These are phyloP conservation scores for Drosophila phalerata DNA, from an alignment of 2,888 invertebrate genomes.

Conservation along the genomic window DNA sequence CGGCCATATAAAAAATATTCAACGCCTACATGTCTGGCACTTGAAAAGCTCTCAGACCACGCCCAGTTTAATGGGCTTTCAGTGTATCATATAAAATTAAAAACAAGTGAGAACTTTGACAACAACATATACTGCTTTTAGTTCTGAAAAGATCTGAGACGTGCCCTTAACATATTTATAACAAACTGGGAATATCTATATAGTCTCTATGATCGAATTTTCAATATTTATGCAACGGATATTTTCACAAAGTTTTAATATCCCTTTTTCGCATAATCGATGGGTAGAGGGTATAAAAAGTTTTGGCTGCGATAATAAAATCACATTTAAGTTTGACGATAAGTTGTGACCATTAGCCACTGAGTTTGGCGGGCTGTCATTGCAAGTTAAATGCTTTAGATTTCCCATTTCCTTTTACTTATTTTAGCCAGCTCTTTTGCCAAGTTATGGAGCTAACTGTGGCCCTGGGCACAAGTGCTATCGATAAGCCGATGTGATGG, in stretches of 20 bases:
- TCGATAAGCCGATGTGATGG: slow-evolving; percentile 61
- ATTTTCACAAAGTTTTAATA: slow-evolving; percentile 10
- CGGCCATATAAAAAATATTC: slow-evolving; percentile 36
- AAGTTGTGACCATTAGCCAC: slow-evolving; percentile 76
- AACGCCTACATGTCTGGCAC: slow-evolving; percentile 52
- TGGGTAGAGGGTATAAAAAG: slow-evolving; percentile 43
- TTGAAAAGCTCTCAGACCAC: slow-evolving; percentile 52
- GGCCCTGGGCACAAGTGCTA: slow-evolving; percentile 53
- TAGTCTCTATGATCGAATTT: background rate
- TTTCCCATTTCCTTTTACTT: slow-evolving; percentile 47
- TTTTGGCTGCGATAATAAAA: slow-evolving; percentile 79
- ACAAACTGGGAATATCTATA: too few species aligned
- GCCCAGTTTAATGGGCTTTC: slow-evolving; percentile 45
- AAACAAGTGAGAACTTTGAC: slow-evolving; percentile 1
- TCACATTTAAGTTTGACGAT: slow-evolving; percentile 80
- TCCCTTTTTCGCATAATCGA: background rate
- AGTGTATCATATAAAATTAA: slow-evolving; percentile 51
- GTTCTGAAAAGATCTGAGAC: background rate
- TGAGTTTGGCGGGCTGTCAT: slow-evolving; percentile 59
- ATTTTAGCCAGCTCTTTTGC: slow-evolving; percentile 46
- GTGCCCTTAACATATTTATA: background rate
- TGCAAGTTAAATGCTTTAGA: slow-evolving; percentile 75
- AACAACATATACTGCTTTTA: background rate
- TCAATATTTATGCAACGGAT: background rate
- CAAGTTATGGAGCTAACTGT: slow-evolving; percentile 66